These are phyloP conservation scores for Bilobella aurantiaca DNA, from an alignment of 1,140 invertebrate species.

Conservation along the genomic window DNA sequence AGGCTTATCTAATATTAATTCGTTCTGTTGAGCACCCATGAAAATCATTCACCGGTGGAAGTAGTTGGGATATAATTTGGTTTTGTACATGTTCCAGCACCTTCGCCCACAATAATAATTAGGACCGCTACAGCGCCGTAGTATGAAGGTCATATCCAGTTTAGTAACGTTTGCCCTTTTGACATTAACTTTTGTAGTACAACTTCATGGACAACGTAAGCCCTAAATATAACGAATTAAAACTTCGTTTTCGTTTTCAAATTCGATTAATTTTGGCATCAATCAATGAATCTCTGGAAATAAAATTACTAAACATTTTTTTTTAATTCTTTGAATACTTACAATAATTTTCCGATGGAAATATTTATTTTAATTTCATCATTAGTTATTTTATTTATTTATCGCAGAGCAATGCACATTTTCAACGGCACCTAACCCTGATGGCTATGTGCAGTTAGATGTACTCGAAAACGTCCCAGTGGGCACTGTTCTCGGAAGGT, in stretches of 20 bases:
- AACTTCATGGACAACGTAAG: background rate
- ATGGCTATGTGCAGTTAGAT: no score
- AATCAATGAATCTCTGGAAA: background rate
- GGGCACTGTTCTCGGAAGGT: no score
- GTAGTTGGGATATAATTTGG: background rate
- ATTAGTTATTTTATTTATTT: background rate
- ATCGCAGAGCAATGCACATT: background rate
- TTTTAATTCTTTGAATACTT: background rate
- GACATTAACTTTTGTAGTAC: background rate
- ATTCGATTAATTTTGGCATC: background rate
- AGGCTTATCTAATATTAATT: no score
- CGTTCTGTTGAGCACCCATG: no score
- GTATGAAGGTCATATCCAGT: background rate
- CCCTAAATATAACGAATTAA: background rate
- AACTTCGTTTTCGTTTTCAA: background rate
- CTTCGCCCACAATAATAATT: no score
- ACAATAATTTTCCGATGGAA: background rate
- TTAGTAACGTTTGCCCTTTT: background rate
- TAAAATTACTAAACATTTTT: background rate
- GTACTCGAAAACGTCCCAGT: no score
- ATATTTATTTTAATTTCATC: background rate
- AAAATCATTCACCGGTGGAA: background rate
- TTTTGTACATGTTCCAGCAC: background rate
- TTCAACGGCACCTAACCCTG: no score
- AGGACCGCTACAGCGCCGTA: no score